These are phyloP conservation scores for Elgonia sp. DNA, from an alignment of 2,888 invertebrate species.

Conservation along the genomic window DNA sequence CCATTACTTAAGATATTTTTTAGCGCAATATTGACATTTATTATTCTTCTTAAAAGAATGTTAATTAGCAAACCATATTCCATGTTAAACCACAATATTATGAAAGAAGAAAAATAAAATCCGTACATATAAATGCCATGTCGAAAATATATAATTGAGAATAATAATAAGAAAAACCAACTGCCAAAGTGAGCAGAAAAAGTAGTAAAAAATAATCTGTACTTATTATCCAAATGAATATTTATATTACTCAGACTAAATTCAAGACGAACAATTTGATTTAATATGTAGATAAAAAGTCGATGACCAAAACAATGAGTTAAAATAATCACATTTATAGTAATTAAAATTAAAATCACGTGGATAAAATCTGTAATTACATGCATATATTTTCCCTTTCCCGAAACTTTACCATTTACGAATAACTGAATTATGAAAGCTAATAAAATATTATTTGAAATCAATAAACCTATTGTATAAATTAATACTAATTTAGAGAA, in stretches of 20 bases:
- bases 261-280: constrained; percentile 1
- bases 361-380: constrained; percentile 20
- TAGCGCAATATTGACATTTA: constrained; percentile 22
- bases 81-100: constrained; percentile 39
- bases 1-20: not conserved
- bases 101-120: constrained; percentile 50
- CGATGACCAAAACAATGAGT: constrained; percentile 7
- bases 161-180: not conserved
- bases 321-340: not conserved
- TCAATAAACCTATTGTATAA: not conserved
- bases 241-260: constrained; percentile 2
- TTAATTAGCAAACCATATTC: constrained; percentile 43
- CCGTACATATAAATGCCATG: not conserved
- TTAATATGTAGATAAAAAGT: constrained; percentile 6
- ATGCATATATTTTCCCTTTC: not conserved
- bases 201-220: not conserved
- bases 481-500: not conserved
- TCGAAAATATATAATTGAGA: constrained; percentile 2
- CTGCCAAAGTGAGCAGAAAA: not conserved
- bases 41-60: constrained; percentile 12
- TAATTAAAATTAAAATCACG: not conserved
- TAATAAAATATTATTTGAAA: not conserved
- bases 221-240: not conserved
- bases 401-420: not conserved
- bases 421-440: not conserved